Percentiles rank a stretch among this genome's conserved stretches.
phyloP scores from a whole-genome alignment of 1,140 invertebrate genomes.

The Zaprionus nigranus region DNA sequence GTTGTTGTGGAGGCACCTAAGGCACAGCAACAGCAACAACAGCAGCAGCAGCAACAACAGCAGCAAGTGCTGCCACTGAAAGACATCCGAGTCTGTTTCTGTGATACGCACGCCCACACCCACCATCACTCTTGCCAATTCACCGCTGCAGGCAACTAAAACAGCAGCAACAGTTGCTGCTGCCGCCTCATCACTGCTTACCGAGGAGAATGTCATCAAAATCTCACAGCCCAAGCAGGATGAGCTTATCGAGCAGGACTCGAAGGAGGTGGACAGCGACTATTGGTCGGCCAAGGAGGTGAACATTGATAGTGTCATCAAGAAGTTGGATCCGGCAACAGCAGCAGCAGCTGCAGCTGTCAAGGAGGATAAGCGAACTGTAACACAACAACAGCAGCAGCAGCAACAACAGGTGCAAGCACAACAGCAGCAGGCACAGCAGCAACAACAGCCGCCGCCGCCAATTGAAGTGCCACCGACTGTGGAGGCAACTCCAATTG shows the following conservation, averaged over 20 bases:
- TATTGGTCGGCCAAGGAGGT: constrained; percentile 91
- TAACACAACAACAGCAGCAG: constrained; percentile 36
- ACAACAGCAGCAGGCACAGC: constrained; percentile 63
- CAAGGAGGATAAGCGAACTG: constrained; percentile 51
- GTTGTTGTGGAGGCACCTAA: constrained; percentile 5
- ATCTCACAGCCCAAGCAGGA: constrained; percentile 81
- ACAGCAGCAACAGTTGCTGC: constrained; percentile 4
- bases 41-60: not conserved
- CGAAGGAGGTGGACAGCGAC: constrained; percentile 89
- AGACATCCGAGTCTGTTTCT: constrained; percentile 71
- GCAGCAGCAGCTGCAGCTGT: constrained; percentile 64
- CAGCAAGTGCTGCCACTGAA: constrained; percentile 34
- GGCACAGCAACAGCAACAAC: not conserved
- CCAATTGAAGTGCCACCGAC: constrained; percentile 66
- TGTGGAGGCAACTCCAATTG: constrained; percentile 57
- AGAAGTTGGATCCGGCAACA: constrained; percentile 88
- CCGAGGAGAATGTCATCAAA: constrained; percentile 82
- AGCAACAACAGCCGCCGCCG: constrained; percentile 17
- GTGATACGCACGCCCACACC: constrained; percentile 75
- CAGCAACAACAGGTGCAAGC: constrained; percentile 64
- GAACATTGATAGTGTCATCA: constrained; percentile 90
- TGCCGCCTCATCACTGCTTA: constrained; percentile 55
- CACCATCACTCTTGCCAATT: constrained; percentile 55
- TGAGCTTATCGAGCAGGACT: constrained; percentile 78
- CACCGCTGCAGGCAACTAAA: constrained; percentile 52